Evolutionary conservation across 2,113 vertebrate genomes (phyloP).

Genomic region (Elephas maximus): DNA sequence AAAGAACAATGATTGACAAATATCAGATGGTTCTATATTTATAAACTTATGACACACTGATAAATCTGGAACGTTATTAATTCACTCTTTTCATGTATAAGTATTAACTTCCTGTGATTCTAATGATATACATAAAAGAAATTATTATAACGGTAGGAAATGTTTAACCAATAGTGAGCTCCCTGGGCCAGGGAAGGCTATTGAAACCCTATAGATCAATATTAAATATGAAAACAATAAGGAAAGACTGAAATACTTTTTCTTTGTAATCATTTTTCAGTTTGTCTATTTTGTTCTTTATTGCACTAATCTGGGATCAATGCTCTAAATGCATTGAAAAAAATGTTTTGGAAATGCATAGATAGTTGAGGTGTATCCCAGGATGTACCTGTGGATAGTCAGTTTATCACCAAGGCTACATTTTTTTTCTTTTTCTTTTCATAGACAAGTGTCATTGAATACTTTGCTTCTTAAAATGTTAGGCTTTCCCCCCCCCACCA

Average conservation of each 20-base stretch:
- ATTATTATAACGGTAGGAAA: slow-evolving; percentile 27
- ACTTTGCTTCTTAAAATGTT: neutral
- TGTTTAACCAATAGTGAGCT: neutral
- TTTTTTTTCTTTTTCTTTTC: slow-evolving; percentile 38
- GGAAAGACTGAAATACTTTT: neutral
- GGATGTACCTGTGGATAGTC: neutral
- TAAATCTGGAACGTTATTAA: slow-evolving; percentile 78
- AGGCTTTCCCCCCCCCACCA: neutral
- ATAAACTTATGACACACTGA: slow-evolving; percentile 71
- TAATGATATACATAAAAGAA: slow-evolving; percentile 40
- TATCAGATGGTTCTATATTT: slow-evolving; percentile 69
- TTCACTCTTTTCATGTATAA: slow-evolving; percentile 73
- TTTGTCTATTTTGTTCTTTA: neutral
- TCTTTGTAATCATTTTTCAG: slow-evolving; percentile 21
- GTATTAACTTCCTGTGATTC: slow-evolving; percentile 39
- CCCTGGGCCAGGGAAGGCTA: neutral
- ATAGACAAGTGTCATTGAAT: neutral
- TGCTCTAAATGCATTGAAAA: neutral
- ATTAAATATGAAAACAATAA: slow-evolving; percentile 52
- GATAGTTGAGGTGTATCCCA: neutral
- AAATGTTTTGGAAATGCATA: neutral
- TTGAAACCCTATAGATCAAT: neutral
- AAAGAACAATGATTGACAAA: slow-evolving; percentile 80
- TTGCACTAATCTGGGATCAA: neutral
- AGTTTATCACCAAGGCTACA: neutral